Conservation (phyloP, 1,140 invertebrate genomes). For the Protaetia brevitarsis region DNA sequence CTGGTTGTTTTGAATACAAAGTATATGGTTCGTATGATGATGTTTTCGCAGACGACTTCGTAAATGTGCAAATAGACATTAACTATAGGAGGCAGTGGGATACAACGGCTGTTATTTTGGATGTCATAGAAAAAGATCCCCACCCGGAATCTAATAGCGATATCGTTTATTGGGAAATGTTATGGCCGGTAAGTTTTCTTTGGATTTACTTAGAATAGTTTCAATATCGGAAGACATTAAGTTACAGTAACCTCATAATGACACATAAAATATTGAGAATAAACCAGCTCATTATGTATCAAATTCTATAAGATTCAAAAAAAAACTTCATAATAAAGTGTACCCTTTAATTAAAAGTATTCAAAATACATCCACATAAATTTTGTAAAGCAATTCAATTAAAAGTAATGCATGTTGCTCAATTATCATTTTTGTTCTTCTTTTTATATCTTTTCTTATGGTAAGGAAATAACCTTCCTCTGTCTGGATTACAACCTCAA, state of each 20-base stretch:
- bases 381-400: too few species aligned
- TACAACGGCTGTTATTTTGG: conserved; percentile 65
- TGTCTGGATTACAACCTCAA: too few species aligned
- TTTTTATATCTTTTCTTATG: too few species aligned
- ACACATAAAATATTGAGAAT: too few species aligned
- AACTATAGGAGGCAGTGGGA: conserved; percentile 79
- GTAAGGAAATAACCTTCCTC: too few species aligned
- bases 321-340: neutral
- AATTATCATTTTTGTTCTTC: too few species aligned
- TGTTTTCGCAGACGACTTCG: conserved; percentile 73
- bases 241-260: too few species aligned
- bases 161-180: conserved; percentile 83
- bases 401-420: too few species aligned
- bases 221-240: neutral
- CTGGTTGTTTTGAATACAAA: conserved; percentile 78
- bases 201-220: neutral
- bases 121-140: conserved; percentile 66
- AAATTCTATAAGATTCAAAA: neutral
- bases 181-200: conserved; percentile 71
- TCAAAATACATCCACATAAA: too few species aligned
- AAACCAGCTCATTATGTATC: too few species aligned
- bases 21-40: conserved; percentile 79
- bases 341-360: too few species aligned
- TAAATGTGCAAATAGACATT: conserved; percentile 77
- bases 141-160: conserved; percentile 57